Evolutionary conservation across 2,113 vertebrate genomes (phyloP).

Genomic region (Penelope pileata): DNA sequence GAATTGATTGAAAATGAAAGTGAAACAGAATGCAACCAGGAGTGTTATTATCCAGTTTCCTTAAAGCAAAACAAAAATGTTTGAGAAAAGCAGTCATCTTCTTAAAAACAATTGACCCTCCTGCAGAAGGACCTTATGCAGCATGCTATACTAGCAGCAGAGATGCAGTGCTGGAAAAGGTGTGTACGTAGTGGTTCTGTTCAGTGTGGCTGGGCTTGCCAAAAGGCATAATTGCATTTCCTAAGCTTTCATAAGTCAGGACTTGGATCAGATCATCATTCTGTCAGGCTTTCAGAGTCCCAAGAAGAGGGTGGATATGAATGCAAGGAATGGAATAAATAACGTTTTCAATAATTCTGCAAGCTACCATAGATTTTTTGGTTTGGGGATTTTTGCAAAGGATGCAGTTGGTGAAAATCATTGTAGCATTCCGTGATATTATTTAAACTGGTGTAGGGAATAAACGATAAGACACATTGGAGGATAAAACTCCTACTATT

Average conservation of each 20-base stretch:
- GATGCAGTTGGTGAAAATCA: neutral
- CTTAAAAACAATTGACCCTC: neutral
- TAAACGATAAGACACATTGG: neutral
- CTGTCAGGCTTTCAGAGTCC: neutral
- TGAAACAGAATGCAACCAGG: conserved; percentile 24
- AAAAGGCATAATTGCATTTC: neutral
- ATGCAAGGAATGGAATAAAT: neutral
- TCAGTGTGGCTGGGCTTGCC: neutral
- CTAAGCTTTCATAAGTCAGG: neutral
- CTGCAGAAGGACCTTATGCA: neutral
- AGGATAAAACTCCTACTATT: neutral
- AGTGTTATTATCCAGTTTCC: neutral
- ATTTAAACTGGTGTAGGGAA: neutral
- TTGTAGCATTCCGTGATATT: neutral
- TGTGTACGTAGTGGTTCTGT: neutral
- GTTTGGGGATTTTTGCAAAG: neutral
- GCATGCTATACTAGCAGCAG: neutral
- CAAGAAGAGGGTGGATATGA: neutral
- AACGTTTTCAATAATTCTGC: neutral
- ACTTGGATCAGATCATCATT: neutral
- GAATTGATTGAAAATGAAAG: conserved; percentile 49
- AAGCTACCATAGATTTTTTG: neutral
- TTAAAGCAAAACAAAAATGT: conserved; percentile 34
- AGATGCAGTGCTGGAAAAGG: neutral
- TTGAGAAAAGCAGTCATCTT: neutral